These are phyloP conservation scores for Fregetta grallaria DNA, from an alignment of 2,113 vertebrate genomes.

Conservation along the genomic window DNA sequence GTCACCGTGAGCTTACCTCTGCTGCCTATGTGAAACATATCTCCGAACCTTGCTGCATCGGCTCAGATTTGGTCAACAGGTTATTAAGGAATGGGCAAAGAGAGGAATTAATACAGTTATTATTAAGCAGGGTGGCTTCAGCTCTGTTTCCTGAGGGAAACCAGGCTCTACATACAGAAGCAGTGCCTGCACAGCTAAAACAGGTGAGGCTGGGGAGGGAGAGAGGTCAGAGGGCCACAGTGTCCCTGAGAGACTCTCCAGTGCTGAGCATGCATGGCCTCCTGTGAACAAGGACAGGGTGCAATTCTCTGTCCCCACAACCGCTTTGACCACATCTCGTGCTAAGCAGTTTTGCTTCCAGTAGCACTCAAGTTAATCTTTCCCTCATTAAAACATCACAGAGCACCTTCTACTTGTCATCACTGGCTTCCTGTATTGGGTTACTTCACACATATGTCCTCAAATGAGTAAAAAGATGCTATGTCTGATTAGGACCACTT, in stretches of 20 bases:
- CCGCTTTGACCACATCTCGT: fast-evolving
- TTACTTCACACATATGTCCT: not conserved
- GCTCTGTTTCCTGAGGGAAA: not conserved
- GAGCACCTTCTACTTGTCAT: not conserved
- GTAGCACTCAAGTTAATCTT: not conserved
- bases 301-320: not conserved
- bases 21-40: not conserved
- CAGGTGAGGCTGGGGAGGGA: not conserved
- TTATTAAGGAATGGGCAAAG: not conserved
- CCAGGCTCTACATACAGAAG: not conserved
- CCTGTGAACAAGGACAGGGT: not conserved
- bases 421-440: not conserved
- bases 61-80: not conserved
- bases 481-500: not conserved
- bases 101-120: not conserved
- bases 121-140: not conserved
- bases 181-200: not conserved
- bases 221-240: not conserved
- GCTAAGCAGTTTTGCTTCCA: not conserved
- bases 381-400: not conserved
- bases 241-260: too few species aligned
- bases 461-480: not conserved
- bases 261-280: not conserved
- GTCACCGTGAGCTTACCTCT: fast-evolving
- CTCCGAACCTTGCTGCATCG: not conserved